Percentiles rank a stretch among this genome's conserved stretches.
Conservation (phyloP, 2,888 invertebrate genomes). For the Antheraea yamamai region DNA sequence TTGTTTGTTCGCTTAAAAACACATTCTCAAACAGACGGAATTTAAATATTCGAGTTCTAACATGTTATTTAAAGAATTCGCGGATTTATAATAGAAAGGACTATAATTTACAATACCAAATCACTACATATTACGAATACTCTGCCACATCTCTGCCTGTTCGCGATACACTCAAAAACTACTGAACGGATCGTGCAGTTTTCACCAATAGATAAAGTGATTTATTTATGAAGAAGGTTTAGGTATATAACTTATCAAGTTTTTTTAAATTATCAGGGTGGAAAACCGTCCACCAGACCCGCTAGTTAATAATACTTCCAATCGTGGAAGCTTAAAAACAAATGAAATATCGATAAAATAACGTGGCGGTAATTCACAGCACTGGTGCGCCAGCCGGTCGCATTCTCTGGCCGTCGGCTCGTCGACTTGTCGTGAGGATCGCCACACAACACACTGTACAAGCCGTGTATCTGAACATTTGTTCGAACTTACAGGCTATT, state of each 20-base stretch:
- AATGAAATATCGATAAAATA: slow-evolving; percentile 29
- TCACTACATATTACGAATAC: no score
- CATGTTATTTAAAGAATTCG: neutral
- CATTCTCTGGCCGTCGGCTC: slow-evolving; percentile 70
- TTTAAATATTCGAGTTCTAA: neutral
- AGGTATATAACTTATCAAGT: no score
- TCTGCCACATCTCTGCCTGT: no score
- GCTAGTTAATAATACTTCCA: neutral
- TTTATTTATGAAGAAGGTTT: no score
- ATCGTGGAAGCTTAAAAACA: neutral
- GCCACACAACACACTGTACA: slow-evolving; percentile 52
- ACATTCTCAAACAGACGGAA: neutral
- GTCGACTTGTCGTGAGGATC: slow-evolving; percentile 69
- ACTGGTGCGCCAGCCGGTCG: slow-evolving; percentile 77
- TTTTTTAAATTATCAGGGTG: no score
- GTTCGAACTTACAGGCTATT: slow-evolving; percentile 72
- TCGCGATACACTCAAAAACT: no score
- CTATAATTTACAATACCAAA: no score
- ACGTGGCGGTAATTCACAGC: slow-evolving; percentile 57
- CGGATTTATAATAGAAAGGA: neutral
- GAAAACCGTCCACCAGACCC: no score
- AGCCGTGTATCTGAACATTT: slow-evolving; percentile 65
- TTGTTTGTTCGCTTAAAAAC: neutral
- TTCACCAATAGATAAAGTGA: no score
- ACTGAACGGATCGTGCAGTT: no score